A percentile compares a stretch with the other conserved stretches of the same genome.
phyloP scores from a whole-genome alignment of 2,888 invertebrate species.

The Acanthacorydalis orientalis region DNA sequence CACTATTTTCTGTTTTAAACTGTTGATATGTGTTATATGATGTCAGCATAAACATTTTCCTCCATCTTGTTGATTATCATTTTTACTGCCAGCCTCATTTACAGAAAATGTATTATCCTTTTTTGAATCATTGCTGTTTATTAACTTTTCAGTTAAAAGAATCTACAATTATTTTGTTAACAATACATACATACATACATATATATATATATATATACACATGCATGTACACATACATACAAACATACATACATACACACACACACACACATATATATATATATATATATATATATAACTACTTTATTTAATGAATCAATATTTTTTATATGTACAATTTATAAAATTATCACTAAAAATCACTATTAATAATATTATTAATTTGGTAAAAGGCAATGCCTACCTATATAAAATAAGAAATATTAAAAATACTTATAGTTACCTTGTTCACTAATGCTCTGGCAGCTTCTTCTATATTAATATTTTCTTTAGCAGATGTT shows the following conservation, averaged over 20 bases:
- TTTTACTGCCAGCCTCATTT: no score
- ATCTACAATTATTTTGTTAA: constrained; percentile 34
- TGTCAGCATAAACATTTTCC: no score
- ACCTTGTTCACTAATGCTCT: constrained; percentile 84
- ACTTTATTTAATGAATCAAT: no score
- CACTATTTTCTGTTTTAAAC: no score
- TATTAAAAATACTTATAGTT: constrained; percentile 11
- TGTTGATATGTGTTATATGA: no score
- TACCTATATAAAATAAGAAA: neutral
- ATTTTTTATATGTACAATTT: no score
- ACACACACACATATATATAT: no score
- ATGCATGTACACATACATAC: no score
- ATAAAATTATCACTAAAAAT: neutral
- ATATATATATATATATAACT: no score
- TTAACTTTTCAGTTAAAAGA: constrained; percentile 58
- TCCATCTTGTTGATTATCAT: no score
- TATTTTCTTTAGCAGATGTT: constrained; percentile 91
- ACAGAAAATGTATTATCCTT: constrained; percentile 30
- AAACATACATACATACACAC: neutral
- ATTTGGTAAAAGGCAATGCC: neutral
- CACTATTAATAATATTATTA: constrained; percentile 2
- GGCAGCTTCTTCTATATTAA: constrained; percentile 92
- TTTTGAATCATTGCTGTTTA: constrained; percentile 45
- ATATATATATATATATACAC: no score
- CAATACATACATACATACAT: neutral